Percentiles rank a stretch among this genome's conserved stretches.
Evolutionary conservation across 2,797 vertebrate genomes (phyloP).

Genomic region (Salarias fasciatus): DNA sequence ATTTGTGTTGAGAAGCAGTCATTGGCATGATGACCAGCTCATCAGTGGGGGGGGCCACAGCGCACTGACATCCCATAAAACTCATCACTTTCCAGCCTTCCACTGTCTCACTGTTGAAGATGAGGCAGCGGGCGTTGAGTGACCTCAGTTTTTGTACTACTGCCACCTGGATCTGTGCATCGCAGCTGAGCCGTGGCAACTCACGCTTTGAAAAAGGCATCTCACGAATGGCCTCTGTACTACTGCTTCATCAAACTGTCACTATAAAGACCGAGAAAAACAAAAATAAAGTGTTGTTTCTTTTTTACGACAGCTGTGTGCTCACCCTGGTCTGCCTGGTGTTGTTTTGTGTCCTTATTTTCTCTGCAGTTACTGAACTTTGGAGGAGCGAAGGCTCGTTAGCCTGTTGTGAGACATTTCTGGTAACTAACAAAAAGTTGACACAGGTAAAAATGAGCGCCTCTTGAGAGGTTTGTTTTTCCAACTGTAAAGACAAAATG

Average conservation of each 20-base stretch:
- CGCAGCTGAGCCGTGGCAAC: constrained; percentile 13
- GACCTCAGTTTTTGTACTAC: constrained; percentile 59
- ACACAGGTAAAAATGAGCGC: no score
- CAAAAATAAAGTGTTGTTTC: constrained; percentile 58
- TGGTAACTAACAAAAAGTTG: no score
- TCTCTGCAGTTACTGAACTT: no score
- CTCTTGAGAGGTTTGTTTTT: no score
- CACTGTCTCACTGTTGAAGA: no score
- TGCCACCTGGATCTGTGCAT: constrained; percentile 37
- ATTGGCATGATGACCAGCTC: constrained; percentile 54
- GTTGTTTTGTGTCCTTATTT: no score
- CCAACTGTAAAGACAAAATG: no score
- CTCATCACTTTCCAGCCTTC: constrained; percentile 37
- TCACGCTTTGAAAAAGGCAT: constrained; percentile 54
- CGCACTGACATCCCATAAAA: constrained; percentile 65
- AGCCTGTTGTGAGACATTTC: no score
- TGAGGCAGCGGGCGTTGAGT: no score
- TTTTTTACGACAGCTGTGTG: no score
- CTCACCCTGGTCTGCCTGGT: no score
- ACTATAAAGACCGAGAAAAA: constrained; percentile 74
- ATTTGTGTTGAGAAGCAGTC: constrained; percentile 71
- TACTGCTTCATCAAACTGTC: constrained; percentile 81
- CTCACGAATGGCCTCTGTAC: constrained; percentile 68
- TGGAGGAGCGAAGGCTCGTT: no score
- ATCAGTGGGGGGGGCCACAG: constrained; percentile 47